Evolutionary conservation across 2,797 vertebrate species (phyloP).

Genomic region (Rhodeus uyekii): DNA sequence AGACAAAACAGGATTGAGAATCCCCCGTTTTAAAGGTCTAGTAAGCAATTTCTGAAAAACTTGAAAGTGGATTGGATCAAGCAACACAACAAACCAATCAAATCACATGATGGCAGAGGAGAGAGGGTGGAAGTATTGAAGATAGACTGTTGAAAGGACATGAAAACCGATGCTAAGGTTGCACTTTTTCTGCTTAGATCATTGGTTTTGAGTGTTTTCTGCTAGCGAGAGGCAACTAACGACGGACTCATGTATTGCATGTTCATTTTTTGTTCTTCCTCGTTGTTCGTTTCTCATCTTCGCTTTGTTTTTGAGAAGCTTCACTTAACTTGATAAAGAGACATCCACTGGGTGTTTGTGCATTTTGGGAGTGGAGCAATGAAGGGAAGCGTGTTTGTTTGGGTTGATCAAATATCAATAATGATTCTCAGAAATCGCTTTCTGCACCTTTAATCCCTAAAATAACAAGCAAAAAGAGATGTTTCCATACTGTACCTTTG

Average conservation of each 20-base stretch:
- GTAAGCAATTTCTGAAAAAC: background rate
- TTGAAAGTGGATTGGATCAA: background rate
- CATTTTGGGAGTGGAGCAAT: background rate
- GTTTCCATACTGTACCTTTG: conserved; percentile 76
- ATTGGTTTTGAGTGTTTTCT: background rate
- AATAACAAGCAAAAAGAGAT: background rate
- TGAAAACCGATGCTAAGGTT: background rate
- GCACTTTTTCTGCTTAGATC: background rate
- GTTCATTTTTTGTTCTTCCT: background rate
- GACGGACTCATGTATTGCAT: background rate
- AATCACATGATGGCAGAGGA: background rate
- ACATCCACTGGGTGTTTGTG: background rate
- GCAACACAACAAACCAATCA: no score
- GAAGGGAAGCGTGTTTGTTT: background rate
- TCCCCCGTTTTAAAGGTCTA: background rate
- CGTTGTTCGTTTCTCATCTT: background rate
- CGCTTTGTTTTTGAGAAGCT: background rate
- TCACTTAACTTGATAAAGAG: background rate
- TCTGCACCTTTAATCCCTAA: background rate
- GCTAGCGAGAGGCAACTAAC: background rate
- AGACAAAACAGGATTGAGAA: background rate
- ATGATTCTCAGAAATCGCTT: background rate
- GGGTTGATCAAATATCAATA: background rate
- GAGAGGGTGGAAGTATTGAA: background rate
- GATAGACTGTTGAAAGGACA: background rate